Evolutionary conservation across 2,797 vertebrate genomes (phyloP), one percentile per base, ranked within the genome.

Genomic region (Garrulus glandarius): DNA sequence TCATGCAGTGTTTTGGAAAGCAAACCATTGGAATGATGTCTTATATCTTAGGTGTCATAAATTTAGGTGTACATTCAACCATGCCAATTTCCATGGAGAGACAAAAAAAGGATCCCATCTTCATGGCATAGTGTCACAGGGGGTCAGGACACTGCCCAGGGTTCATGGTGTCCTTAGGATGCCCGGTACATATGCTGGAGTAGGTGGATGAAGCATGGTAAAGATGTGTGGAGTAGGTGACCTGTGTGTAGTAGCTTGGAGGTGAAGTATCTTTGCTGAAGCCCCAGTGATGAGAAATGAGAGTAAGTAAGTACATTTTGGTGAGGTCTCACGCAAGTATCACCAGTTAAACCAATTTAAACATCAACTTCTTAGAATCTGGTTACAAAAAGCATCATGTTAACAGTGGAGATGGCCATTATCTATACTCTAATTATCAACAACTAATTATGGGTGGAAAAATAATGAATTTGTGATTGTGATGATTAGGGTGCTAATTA

Each of bases 161-260:
- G 27, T 7, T 44, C 36, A 11, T 19, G 29, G n/a, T n/a, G 19
- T 71, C 61, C 20, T 36, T 63, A 43, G n/a, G 30, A 29, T 39
- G 32, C 32, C 30, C 1, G 1, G 41, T 12, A 52, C 19, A 1
- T 6, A 14, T 20, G 6, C 70, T 44, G 41, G 41, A 52, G 44
- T 16, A 46, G 29, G 36, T 41, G 10, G 1, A 21, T 43, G 34
- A 47, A 47, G 46, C 46, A 47, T 23, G 46, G 21, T 29, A 23
- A 29, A 29, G 41, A 17, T 43, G 22, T 0, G 2, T 29, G 36
- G 13, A 15, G 16, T 29, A n/a, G 55, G 1, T 55, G 52, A 43
- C 34, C 7, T 43, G 0, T 9, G 8, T 34, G 34, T 34, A 44
- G 24, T 32, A 46, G 16, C 18, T 41, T 44, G 37, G 39, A 85